Conservation (phyloP, 2,113 vertebrate genomes). For the Dissostichus mawsoni region DNA sequence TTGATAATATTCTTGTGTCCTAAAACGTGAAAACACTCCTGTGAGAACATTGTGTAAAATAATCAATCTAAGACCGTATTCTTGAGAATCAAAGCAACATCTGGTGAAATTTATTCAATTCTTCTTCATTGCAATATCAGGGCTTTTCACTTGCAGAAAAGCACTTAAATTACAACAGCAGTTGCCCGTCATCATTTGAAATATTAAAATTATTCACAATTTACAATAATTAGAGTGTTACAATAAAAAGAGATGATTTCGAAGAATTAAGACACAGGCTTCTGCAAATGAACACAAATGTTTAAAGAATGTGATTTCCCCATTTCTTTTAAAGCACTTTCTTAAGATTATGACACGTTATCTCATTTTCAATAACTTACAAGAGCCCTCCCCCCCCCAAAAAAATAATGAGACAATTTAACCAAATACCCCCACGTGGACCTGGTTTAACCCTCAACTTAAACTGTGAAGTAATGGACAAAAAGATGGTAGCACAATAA, state of each 20-base stretch:
- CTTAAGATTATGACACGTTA: slow-evolving; percentile 81
- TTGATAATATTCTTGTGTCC: slow-evolving; percentile 27
- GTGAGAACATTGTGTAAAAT: slow-evolving; percentile 62
- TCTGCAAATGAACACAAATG: slow-evolving; percentile 86
- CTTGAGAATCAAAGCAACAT: slow-evolving; percentile 86
- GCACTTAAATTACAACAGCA: slow-evolving; percentile 93
- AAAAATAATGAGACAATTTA: slow-evolving; percentile 64
- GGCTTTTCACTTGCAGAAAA: slow-evolving; percentile 88
- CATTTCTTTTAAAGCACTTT: slow-evolving; percentile 86
- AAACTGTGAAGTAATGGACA: slow-evolving; percentile 77
- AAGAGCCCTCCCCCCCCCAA: slow-evolving; percentile 38
- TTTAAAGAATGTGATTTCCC: slow-evolving; percentile 81
- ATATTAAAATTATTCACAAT: slow-evolving; percentile 97
- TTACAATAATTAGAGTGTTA: slow-evolving; percentile 94
- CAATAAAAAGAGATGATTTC: slow-evolving; percentile 86
- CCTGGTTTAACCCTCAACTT: slow-evolving; percentile 84
- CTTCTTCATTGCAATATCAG: slow-evolving; percentile 87
- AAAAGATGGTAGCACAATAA: slow-evolving; percentile 87
- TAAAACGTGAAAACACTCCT: slow-evolving; percentile 42
- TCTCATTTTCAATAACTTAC: slow-evolving; percentile 82
- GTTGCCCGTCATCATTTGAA: slow-evolving; percentile 87
- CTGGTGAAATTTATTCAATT: slow-evolving; percentile 93
- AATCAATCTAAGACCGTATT: slow-evolving; percentile 82
- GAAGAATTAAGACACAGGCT: slow-evolving; percentile 80
- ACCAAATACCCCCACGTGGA: slow-evolving; percentile 73